Conservation (phyloP, 2,113 vertebrate species). For the Notiomystis cincta region DNA sequence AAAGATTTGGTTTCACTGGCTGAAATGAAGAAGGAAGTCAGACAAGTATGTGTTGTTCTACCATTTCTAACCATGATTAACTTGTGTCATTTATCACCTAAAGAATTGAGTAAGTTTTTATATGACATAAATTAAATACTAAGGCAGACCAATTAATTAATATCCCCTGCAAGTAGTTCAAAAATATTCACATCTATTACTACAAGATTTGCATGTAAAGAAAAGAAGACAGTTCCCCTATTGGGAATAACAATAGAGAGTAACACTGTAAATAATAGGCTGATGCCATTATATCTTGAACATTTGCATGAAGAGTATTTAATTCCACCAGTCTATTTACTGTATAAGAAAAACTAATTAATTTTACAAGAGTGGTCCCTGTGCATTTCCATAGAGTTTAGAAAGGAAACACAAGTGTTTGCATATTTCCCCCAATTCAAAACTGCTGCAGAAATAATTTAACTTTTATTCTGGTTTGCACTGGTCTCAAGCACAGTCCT, state of each 20-base stretch:
- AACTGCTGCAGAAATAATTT: slow-evolving; percentile 3
- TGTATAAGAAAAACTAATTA: not conserved
- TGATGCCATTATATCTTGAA: not conserved
- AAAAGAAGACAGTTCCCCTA: not conserved
- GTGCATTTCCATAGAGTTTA: not conserved
- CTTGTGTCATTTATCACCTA: not conserved
- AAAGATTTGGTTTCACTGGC: not conserved
- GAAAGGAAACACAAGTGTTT: not conserved
- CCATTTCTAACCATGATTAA: not conserved
- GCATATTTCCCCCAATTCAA: not conserved
- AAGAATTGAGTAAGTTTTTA: not conserved
- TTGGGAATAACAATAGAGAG: not conserved
- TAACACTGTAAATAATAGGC: not conserved
- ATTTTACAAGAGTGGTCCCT: not conserved
- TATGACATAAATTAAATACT: not conserved
- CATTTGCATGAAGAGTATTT: not conserved
- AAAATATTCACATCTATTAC: not conserved
- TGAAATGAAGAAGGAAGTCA: not conserved
- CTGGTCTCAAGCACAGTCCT: not conserved
- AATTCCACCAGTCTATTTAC: not conserved
- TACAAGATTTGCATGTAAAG: not conserved
- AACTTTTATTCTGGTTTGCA: not conserved
- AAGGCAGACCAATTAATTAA: not conserved
- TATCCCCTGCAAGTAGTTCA: not conserved
- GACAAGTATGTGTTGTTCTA: not conserved